Evolutionary conservation across 2,797 vertebrate species (phyloP), one percentile per base, ranked within the genome.

Genomic region (Propithecus deckenii): DNA sequence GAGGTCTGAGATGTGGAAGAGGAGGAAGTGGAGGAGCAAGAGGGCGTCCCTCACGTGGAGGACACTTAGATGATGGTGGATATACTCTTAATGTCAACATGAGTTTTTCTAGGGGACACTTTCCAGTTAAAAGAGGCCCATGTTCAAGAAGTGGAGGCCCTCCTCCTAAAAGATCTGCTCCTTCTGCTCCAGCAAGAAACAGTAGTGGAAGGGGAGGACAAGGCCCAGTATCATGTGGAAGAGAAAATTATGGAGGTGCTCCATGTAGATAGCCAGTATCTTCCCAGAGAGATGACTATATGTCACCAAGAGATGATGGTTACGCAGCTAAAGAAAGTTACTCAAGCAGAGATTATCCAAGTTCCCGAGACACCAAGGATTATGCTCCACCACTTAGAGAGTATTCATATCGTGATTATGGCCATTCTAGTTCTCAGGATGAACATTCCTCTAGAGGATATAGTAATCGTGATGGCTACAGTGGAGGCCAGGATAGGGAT

Each of bases 401-500:
- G 85, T 99, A 99, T 22, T 98, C 99, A 0, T 99, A 99, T 74
- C 98, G 99, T 79, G 99, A 99, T 43, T 99, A 99, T 41, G 98
- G 99, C 55, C 99, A 98, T 98, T 99, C 99, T 87, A 99, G 99
- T 94, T 99, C 99, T 55, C 98, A 99, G 87, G 99, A 99, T 32
- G 99, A 99, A 13, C 99, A 99, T 95, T 98, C 99, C 4, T 99
- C 99, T 30, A 99, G 99, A 97, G 98, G 99, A 94, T 99, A 99
- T 97, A 99, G 99, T 57, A 99, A 99, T 96, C 99, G 99, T 57
- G 99, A 99, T 81, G 98, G 99, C 94, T 99, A 99, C 50, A 98
- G 99, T 28, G 98, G 99, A 25, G 98, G 99, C 25, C 98, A 99
- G n/a, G 99, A 99, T 96, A 98, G 99, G 97, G 99, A 98, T 97